phyloP scores from a whole-genome alignment of 2,797 vertebrate genomes.

The Leptoclinus maculatus region DNA sequence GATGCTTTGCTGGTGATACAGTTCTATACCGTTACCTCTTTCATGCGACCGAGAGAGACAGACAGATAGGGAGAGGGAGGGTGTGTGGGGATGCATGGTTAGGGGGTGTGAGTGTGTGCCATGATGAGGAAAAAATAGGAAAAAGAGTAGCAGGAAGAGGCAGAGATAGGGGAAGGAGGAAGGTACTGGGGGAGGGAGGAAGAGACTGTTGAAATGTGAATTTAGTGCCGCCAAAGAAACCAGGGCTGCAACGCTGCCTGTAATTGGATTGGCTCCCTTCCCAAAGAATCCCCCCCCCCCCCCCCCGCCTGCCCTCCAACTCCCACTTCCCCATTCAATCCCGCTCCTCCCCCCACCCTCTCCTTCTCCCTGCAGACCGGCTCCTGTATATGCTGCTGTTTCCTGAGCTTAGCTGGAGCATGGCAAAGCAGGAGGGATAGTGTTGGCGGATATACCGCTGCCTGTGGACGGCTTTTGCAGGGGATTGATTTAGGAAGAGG shows the following conservation, averaged over 20 bases:
- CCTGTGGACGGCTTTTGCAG: constrained; percentile 54
- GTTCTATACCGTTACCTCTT: constrained; percentile 37
- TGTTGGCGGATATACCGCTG: constrained; percentile 55
- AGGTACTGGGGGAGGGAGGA: constrained; percentile 51
- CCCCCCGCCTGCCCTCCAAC: constrained; percentile 45
- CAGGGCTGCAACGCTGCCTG: constrained; percentile 83
- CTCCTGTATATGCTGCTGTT: constrained; percentile 77
- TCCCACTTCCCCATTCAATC: constrained; percentile 68
- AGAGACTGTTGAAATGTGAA: constrained; percentile 83
- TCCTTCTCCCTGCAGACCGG: constrained; percentile 60
- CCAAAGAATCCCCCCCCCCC: constrained; percentile 73
- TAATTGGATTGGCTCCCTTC: constrained; percentile 91
- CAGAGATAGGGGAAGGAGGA: constrained; percentile 46
- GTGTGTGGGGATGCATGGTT: constrained; percentile 8
- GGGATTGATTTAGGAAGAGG: constrained; percentile 69
- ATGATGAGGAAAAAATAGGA: constrained; percentile 45
- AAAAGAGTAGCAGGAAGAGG: constrained; percentile 39
- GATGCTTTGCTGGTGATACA: constrained; percentile 51
- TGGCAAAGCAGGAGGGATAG: constrained; percentile 61
- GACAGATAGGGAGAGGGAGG: constrained; percentile 31
- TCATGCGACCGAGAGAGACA: constrained; percentile 39
- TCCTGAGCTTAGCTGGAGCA: constrained; percentile 79
- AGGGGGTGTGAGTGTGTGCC: constrained; percentile 21
- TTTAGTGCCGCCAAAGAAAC: constrained; percentile 82
- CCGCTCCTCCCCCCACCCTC: constrained; percentile 23